A percentile compares a stretch with the other conserved stretches of the same genome.
These are phyloP conservation scores for Acanthacorydalis orientalis DNA, from an alignment of 2,888 invertebrate species.

Conservation along the genomic window DNA sequence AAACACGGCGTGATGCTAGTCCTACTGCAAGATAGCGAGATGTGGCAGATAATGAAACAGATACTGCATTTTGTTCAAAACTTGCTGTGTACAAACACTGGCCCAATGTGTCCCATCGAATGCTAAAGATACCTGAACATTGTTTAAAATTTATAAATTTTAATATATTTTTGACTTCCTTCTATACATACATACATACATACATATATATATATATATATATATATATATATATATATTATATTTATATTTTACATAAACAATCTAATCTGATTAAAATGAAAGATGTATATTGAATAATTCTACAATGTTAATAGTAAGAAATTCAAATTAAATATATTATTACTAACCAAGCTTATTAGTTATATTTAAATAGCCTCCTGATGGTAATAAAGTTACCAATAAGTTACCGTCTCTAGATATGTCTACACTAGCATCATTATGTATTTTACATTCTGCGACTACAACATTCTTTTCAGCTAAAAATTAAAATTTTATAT, in stretches of 20 bases:
- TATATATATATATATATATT: too few species aligned
- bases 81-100: conserved; percentile 62
- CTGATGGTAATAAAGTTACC: conserved; percentile 58
- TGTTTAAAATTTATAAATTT: conserved; percentile 4
- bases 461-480: conserved; percentile 62
- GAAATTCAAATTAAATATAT: too few species aligned
- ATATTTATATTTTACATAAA: too few species aligned
- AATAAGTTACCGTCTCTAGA: conserved; percentile 62
- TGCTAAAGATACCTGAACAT: conserved; percentile 54
- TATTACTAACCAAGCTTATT: conserved; percentile 47
- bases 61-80: conserved; percentile 65
- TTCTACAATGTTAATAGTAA: too few species aligned
- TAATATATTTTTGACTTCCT: too few species aligned
- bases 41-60: conserved; percentile 70
- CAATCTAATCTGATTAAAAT: too few species aligned
- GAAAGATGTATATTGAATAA: too few species aligned
- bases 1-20: conserved; percentile 46
- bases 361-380: conserved; percentile 46
- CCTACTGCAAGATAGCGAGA: conserved; percentile 66
- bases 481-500: conserved; percentile 20
- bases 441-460: conserved; percentile 66
- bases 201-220: too few species aligned
- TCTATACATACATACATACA: too few species aligned
- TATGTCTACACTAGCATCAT: conserved; percentile 73
- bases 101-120: conserved; percentile 56